These are phyloP conservation scores for Aplodontia rufa DNA, from an alignment of 2,113 vertebrate species.

Conservation along the genomic window DNA sequence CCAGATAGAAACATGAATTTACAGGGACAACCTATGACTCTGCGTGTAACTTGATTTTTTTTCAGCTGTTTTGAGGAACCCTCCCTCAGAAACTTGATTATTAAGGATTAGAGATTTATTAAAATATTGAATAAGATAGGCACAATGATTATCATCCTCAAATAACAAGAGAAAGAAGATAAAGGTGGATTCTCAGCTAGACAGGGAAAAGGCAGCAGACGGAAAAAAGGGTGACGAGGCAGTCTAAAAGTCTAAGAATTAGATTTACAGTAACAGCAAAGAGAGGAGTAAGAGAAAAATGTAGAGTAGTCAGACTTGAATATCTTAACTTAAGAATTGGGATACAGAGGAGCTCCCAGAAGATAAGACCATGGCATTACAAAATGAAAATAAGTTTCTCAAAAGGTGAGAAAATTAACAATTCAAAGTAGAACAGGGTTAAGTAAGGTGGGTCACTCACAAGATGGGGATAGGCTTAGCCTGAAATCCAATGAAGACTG, in stretches of 20 bases:
- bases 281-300: not conserved
- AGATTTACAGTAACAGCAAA: not conserved
- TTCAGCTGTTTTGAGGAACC: not conserved
- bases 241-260: not conserved
- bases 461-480: not conserved
- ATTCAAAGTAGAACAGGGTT: not conserved
- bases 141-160: not conserved
- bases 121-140: not conserved
- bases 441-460: not conserved
- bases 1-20: not conserved
- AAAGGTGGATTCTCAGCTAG: not conserved
- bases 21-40: not conserved
- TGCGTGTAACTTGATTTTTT: not conserved
- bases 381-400: not conserved
- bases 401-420: not conserved
- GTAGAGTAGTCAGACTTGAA: not conserved
- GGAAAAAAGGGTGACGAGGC: not conserved
- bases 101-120: not conserved
- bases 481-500: not conserved
- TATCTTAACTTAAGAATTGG: not conserved
- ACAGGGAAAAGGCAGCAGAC: not conserved
- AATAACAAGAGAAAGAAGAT: not conserved
- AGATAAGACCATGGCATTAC: no score
- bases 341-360: not conserved
- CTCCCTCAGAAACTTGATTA: not conserved